Conservation (phyloP, 2,888 invertebrate species). For the Oasisia sp. region DNA sequence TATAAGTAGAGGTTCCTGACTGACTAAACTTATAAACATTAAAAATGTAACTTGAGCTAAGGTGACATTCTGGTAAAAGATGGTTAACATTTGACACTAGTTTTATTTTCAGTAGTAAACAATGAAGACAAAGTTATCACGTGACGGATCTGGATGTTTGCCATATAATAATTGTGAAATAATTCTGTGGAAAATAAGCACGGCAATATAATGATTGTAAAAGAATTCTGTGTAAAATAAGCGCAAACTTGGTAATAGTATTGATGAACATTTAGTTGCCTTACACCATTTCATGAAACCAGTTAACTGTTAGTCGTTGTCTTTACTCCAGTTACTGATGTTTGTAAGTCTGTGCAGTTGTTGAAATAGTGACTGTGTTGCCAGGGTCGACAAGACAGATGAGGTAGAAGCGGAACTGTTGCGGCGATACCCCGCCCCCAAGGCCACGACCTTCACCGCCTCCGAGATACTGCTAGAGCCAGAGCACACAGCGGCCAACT, state of each 20-base stretch:
- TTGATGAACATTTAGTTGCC: not conserved
- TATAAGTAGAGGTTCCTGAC: no score
- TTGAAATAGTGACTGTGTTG: not conserved
- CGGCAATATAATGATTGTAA: not conserved
- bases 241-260: not conserved
- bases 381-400: constrained; percentile 27
- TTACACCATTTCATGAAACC: not conserved
- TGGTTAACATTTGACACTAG: no score
- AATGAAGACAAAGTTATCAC: no score
- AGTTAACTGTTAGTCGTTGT: not conserved
- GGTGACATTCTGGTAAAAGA: no score
- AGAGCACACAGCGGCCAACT: constrained; percentile 74
- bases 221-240: not conserved
- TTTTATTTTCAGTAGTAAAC: no score
- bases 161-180: no score
- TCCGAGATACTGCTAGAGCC: constrained; percentile 74
- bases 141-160: no score
- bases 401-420: constrained; percentile 49
- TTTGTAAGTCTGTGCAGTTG: not conserved
- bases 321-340: not conserved
- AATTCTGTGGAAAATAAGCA: not conserved
- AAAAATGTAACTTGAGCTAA: no score
- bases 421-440: constrained; percentile 54
- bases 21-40: no score
- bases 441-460: constrained; percentile 74